phyloP scores from a whole-genome alignment of 2,113 vertebrate genomes.

The Paradoxurus hermaphroditus region DNA sequence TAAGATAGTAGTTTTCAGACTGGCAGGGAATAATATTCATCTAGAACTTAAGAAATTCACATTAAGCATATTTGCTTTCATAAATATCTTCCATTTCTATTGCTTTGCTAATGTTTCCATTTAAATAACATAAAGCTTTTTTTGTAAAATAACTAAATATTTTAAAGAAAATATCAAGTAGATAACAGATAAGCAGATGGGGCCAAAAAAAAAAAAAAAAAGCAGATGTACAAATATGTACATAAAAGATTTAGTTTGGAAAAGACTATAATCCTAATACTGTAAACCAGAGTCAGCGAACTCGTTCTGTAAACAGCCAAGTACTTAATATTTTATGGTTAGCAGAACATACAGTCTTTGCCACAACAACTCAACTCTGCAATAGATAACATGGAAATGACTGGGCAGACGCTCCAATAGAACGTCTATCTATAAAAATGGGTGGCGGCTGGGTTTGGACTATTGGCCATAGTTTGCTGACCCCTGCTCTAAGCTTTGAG shows the following conservation, averaged over 20 bases:
- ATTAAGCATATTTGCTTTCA: not conserved
- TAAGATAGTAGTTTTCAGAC: not conserved
- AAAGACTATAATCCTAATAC: not conserved
- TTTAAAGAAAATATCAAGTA: slow-evolving; percentile 32
- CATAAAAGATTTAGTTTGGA: not conserved
- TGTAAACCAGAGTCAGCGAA: not conserved
- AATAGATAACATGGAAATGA: not conserved
- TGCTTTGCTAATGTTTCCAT: not conserved
- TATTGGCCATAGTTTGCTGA: not conserved
- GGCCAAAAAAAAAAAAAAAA: slow-evolving; percentile 32
- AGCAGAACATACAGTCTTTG: not conserved
- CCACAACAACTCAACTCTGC: not conserved
- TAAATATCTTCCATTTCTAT: not conserved
- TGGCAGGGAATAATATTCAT: not conserved
- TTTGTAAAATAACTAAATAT: not conserved
- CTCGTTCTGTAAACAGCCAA: not conserved
- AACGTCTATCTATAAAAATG: not conserved
- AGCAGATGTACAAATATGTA: not conserved
- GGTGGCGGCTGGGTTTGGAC: not conserved
- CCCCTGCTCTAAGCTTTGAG: not conserved
- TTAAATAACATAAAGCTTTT: slow-evolving; percentile 14
- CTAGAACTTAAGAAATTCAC: not conserved
- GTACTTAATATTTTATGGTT: not conserved
- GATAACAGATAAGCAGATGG: not conserved
- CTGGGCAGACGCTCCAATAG: not conserved